These are phyloP conservation scores for Tachyglossus aculeatus DNA, from an alignment of 2,797 vertebrate genomes.

Conservation along the genomic window DNA sequence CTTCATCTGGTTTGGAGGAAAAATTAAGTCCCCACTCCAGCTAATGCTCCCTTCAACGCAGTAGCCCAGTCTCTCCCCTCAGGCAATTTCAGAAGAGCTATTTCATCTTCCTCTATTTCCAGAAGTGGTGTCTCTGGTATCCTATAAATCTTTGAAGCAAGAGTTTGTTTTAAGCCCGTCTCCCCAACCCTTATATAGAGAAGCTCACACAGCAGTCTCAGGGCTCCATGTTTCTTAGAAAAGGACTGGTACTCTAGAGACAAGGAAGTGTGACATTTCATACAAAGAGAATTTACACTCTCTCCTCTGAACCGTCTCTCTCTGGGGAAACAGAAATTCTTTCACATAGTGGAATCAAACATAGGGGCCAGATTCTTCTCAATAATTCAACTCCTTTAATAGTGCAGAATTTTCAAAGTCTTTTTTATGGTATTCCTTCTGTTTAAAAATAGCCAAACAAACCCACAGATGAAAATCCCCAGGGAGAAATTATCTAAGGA, in stretches of 20 bases:
- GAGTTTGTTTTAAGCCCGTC: not conserved
- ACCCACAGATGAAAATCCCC: not conserved
- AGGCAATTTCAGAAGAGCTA: not conserved
- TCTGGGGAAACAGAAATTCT: not conserved
- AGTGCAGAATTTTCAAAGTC: not conserved
- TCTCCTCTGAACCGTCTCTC: not conserved
- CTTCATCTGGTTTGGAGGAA: not conserved
- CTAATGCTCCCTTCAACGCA: fast-evolving
- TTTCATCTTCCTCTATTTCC: not conserved
- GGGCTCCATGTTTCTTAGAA: not conserved
- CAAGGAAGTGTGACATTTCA: not conserved
- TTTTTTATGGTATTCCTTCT: not conserved
- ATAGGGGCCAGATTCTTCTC: not conserved
- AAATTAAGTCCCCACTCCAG: not conserved
- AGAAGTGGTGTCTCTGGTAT: not conserved
- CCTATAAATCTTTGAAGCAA: not conserved
- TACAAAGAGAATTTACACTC: not conserved
- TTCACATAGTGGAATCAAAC: no score
- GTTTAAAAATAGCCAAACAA: no score
- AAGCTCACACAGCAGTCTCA: not conserved
- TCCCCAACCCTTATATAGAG: not conserved
- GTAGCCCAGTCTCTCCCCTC: not conserved
- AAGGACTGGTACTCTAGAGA: no score
- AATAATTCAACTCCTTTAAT: not conserved
- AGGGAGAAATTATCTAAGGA: not conserved